Percentiles rank a stretch among this genome's conserved stretches.
These are phyloP conservation scores for Gallinago undulata DNA, from an alignment of 2,113 vertebrate species.

Conservation along the genomic window DNA sequence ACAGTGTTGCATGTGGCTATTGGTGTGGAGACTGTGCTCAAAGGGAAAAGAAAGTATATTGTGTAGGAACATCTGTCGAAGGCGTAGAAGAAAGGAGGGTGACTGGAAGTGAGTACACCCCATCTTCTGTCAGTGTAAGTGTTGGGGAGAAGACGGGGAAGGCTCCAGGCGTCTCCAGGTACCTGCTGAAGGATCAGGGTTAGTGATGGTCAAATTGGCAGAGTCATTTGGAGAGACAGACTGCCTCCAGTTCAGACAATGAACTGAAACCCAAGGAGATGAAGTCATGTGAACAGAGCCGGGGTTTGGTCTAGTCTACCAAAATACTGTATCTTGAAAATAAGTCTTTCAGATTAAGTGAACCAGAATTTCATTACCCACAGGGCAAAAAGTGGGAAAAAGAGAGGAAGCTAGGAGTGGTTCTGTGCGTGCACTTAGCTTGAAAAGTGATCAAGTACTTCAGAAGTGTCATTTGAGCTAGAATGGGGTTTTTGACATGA, in stretches of 20 bases:
- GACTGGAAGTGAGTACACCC: neutral
- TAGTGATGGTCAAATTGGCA: neutral
- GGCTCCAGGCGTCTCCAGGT: neutral
- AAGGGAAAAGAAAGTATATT: neutral
- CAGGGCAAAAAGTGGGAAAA: neutral
- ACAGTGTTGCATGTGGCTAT: neutral
- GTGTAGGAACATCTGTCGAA: neutral
- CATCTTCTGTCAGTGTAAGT: neutral
- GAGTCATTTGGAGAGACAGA: neutral
- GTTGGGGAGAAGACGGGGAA: neutral
- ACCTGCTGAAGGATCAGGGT: neutral
- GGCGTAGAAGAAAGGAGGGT: neutral
- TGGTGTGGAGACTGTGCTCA: neutral
- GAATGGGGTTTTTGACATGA: neutral
- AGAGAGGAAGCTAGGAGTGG: neutral
- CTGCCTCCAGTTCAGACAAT: neutral
- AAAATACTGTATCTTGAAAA: neutral
- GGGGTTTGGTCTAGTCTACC: neutral
- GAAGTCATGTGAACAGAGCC: neutral
- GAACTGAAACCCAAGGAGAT: neutral
- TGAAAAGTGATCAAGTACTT: neutral
- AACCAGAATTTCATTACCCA: neutral
- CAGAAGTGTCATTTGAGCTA: neutral
- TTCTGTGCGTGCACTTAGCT: neutral
- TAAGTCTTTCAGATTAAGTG: neutral